Evolutionary conservation across 2,888 invertebrate species (phyloP).

Genomic region (Leptothorax acervorum): DNA sequence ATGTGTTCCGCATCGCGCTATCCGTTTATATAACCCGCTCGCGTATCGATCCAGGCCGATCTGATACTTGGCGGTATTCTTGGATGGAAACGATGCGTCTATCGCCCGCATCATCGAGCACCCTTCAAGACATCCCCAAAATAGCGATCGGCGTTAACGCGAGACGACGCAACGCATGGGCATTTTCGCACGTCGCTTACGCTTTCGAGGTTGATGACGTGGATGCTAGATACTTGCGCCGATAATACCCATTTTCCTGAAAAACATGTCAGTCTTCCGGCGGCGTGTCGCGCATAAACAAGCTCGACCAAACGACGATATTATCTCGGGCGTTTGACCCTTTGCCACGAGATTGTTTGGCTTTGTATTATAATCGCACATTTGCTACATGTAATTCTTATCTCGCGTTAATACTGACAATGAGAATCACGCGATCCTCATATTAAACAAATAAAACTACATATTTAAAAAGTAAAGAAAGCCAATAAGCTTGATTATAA

Average conservation of each 20-base stretch:
- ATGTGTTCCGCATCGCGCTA: conserved; percentile 32
- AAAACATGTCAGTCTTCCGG: conserved; percentile 20
- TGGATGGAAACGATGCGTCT: neutral
- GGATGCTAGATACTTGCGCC: neutral
- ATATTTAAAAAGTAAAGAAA: neutral
- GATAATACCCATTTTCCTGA: neutral
- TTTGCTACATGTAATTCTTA: neutral
- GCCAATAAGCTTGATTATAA: neutral
- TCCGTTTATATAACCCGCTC: conserved; percentile 14
- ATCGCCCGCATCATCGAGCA: conserved; percentile 5
- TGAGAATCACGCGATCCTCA: conserved; percentile 1
- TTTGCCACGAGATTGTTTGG: neutral
- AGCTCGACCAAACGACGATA: neutral
- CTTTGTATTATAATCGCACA: neutral
- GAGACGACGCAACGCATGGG: neutral
- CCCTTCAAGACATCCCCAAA: conserved; percentile 3
- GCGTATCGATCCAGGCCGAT: conserved; percentile 25
- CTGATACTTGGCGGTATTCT: conserved; percentile 6
- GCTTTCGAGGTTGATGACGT: neutral
- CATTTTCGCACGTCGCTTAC: neutral
- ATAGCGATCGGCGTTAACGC: conserved; percentile 5
- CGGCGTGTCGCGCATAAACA: conserved; percentile 10
- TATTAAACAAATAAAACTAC: neutral
- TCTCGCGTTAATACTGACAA: neutral
- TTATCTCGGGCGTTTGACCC: neutral